Percentiles rank a stretch among this genome's conserved stretches.
phyloP scores from a whole-genome alignment of 2,113 vertebrate genomes.

The Prionailurus viverrinus region DNA sequence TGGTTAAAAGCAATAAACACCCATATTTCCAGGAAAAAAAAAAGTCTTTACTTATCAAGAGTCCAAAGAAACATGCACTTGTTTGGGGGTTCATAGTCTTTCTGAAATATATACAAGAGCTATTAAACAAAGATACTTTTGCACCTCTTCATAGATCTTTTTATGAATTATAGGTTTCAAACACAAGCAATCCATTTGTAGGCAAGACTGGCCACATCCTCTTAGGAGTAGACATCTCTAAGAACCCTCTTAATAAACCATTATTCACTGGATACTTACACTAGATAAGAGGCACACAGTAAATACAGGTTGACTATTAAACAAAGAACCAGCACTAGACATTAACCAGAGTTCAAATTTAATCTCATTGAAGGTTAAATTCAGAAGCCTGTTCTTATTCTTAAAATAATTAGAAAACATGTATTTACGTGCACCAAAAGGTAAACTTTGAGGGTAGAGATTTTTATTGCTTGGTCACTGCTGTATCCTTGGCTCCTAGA shows the following conservation, averaged over 20 bases:
- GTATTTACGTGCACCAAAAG: background rate
- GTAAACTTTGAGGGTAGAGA: background rate
- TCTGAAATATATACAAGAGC: background rate
- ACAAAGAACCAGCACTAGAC: background rate
- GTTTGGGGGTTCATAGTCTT: background rate
- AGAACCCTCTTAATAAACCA: background rate
- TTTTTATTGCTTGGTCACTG: background rate
- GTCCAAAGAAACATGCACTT: background rate
- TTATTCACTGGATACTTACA: background rate
- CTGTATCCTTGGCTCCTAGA: background rate
- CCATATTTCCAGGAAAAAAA: background rate
- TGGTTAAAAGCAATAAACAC: conserved; percentile 15
- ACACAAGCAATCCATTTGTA: background rate
- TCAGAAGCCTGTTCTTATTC: background rate
- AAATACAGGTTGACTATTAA: background rate
- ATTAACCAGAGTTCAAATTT: background rate
- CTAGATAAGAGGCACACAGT: background rate
- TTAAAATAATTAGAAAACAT: conserved; percentile 1
- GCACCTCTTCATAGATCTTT: background rate
- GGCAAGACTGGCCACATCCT: background rate
- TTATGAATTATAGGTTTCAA: background rate
- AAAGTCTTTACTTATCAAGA: background rate
- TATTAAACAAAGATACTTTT: background rate
- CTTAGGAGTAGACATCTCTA: background rate
- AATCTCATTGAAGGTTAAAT: background rate